phyloP scores from a whole-genome alignment of 2,113 vertebrate genomes.

The Indri indri region DNA sequence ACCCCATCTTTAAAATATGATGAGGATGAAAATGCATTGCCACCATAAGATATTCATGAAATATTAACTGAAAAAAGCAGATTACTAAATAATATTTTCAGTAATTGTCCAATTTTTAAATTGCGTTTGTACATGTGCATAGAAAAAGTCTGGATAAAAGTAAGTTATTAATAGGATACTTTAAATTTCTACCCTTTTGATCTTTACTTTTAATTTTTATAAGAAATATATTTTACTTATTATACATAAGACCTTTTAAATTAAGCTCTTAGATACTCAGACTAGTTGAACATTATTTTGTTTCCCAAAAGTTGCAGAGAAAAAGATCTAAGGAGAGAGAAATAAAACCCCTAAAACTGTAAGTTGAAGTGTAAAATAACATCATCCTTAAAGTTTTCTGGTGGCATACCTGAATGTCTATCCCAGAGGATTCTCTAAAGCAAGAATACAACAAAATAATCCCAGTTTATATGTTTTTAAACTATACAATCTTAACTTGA shows the following conservation, averaged over 20 bases:
- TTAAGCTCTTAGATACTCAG: neutral
- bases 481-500: constrained; percentile 3
- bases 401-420: neutral
- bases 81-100: neutral
- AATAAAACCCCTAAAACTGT: neutral
- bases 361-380: neutral
- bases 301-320: neutral
- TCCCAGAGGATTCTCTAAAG: constrained; percentile 12
- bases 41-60: neutral
- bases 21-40: neutral
- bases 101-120: constrained; percentile 1
- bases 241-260: neutral
- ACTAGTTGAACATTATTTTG: neutral
- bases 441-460: neutral
- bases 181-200: neutral
- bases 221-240: neutral
- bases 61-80: neutral
- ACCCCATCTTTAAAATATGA: neutral
- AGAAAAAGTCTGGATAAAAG: neutral
- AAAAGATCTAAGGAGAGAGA: neutral
- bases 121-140: neutral
- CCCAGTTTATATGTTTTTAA: neutral
- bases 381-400: neutral
- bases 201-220: constrained; percentile 28
- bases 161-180: neutral